phyloP scores from a whole-genome alignment of 2,113 vertebrate species.

The Salvelinus namaycush region DNA sequence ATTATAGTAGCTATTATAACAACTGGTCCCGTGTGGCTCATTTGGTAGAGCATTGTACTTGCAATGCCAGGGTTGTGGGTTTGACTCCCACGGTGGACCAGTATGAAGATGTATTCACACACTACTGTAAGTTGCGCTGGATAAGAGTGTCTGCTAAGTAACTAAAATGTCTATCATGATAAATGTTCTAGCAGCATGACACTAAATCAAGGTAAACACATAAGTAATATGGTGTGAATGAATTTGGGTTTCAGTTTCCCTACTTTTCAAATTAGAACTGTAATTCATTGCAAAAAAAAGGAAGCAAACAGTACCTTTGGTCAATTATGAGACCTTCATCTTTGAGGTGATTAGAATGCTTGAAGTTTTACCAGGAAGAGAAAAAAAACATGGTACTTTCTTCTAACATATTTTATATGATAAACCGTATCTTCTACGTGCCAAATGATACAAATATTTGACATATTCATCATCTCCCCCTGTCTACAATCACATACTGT shows the following conservation, averaged over 20 bases:
- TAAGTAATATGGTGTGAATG: too few species aligned
- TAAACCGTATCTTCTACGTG: constrained; percentile 36
- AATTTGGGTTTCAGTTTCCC: neutral
- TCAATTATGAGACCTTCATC: neutral
- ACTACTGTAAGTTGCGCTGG: too few species aligned
- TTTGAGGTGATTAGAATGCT: neutral
- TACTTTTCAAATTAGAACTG: neutral
- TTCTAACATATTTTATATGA: constrained; percentile 29
- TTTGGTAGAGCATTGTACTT: too few species aligned
- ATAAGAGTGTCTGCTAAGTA: too few species aligned
- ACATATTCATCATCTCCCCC: neutral
- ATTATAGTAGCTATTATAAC: neutral
- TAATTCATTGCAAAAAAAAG: neutral
- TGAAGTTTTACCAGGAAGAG: too few species aligned
- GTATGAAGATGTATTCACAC: too few species aligned
- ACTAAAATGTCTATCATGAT: too few species aligned
- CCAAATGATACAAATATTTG: neutral
- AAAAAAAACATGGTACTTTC: neutral
- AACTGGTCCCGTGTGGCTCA: too few species aligned
- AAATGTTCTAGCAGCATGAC: too few species aligned
- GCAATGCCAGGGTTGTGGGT: too few species aligned
- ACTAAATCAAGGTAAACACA: too few species aligned
- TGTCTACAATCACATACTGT: neutral
- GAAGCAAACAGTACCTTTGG: neutral
- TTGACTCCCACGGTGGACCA: too few species aligned